These are phyloP conservation scores for Zaprionus ornatus DNA, from an alignment of 1,140 invertebrate genomes.

Conservation along the genomic window DNA sequence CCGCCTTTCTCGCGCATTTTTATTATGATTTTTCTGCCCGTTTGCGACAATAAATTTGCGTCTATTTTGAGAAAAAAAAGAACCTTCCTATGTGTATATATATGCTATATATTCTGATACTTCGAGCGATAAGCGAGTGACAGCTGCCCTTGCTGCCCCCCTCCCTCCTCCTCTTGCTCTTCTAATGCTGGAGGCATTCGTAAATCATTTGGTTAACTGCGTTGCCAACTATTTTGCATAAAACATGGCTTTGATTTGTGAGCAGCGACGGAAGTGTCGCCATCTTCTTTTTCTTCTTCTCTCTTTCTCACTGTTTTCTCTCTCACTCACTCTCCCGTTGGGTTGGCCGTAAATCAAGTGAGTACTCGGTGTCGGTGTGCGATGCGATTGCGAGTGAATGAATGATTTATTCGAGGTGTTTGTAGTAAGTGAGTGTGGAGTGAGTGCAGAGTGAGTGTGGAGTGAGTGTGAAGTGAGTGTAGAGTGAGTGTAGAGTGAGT, in stretches of 20 bases:
- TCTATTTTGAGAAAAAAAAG: constrained; percentile 32
- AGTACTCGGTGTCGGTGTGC: constrained; percentile 20
- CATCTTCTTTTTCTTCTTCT: constrained; percentile 42
- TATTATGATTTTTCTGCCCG: constrained; percentile 24
- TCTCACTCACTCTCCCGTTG: background rate
- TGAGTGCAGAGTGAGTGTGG: background rate
- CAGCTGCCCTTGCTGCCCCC: background rate
- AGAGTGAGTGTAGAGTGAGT: background rate
- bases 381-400: constrained; percentile 9
- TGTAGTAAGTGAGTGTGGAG: background rate
- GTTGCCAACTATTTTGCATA: constrained; percentile 74
- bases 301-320: background rate
- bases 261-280: constrained; percentile 56
- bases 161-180: background rate
- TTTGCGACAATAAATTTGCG: constrained; percentile 46
- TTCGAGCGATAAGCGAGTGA: constrained; percentile 26
- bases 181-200: constrained; percentile 70
- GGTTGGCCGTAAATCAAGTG: constrained; percentile 53
- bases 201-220: constrained; percentile 73
- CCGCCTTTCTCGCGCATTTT: constrained; percentile 29
- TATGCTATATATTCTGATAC: constrained; percentile 22
- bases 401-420: constrained; percentile 10
- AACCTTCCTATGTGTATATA: background rate
- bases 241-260: constrained; percentile 60
- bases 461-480: background rate